phyloP scores from a whole-genome alignment of 2,113 vertebrate genomes.

The Tychaedon coryphoeus region DNA sequence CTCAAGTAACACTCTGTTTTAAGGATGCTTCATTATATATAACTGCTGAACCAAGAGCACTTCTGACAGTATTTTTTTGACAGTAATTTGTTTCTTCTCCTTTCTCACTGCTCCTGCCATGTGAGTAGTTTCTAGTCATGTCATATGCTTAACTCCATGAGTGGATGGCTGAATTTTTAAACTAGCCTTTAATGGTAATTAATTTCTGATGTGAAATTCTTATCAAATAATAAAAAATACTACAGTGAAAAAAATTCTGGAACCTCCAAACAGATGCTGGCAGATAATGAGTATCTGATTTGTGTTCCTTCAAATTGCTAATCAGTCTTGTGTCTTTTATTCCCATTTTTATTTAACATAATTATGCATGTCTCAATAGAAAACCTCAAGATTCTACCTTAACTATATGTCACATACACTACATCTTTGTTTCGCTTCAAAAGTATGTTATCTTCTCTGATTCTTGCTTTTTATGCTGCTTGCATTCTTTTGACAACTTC shows the following conservation, averaged over 20 bases:
- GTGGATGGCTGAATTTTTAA: background rate
- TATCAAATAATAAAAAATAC: background rate
- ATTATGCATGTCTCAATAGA: background rate
- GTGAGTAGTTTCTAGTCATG: background rate
- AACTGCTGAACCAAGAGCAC: background rate
- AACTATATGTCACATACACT: background rate
- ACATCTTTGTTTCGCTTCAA: background rate
- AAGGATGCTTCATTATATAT: background rate
- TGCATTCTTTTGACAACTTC: background rate
- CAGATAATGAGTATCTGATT: background rate
- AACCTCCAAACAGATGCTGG: background rate
- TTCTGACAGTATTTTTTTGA: background rate
- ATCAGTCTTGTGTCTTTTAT: background rate
- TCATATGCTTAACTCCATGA: rapidly evolving
- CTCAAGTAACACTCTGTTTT: background rate
- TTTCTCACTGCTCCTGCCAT: background rate
- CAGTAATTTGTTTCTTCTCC: background rate
- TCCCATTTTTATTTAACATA: background rate
- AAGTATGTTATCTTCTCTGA: background rate
- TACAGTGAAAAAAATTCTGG: background rate
- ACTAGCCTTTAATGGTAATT: background rate
- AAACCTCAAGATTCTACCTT: background rate
- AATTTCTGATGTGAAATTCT: background rate
- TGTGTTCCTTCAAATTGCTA: background rate
- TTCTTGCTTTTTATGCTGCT: background rate